These are phyloP conservation scores for Syngnathus typhle DNA, from an alignment of 2,113 vertebrate genomes.

Conservation along the genomic window DNA sequence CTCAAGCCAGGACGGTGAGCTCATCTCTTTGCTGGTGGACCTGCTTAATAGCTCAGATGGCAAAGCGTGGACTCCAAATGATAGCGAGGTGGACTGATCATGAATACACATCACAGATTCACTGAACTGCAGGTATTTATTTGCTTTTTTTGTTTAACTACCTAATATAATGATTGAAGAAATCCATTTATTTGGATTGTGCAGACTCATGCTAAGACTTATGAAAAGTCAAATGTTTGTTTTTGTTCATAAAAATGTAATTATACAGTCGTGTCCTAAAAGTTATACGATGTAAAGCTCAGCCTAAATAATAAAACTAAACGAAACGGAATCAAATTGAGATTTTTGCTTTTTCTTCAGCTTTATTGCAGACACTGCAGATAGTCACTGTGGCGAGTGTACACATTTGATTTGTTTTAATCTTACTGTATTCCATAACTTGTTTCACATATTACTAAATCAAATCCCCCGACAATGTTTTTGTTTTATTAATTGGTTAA, in stretches of 20 bases:
- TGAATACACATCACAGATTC: not conserved
- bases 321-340: not conserved
- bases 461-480: too few relatives aligned
- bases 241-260: conserved; percentile 6
- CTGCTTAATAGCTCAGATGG: conserved; percentile 75
- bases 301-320: not conserved
- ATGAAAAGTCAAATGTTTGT: conserved; percentile 27
- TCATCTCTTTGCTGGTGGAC: conserved; percentile 81
- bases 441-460: too few relatives aligned
- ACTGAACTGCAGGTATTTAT: not conserved
- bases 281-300: not conserved
- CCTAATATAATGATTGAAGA: not conserved
- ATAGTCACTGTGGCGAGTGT: too few relatives aligned
- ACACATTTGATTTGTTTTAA: too few relatives aligned
- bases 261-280: not conserved
- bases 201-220: conserved; percentile 19
- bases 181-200: conserved; percentile 33
- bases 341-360: not conserved
- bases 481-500: too few relatives aligned
- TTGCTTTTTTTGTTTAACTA: not conserved
- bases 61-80: not conserved
- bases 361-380: too few relatives aligned
- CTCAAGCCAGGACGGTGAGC: conserved; percentile 73
- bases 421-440: too few relatives aligned
- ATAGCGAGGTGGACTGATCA: conserved; percentile 51